Evolutionary conservation across 1,140 invertebrate genomes (phyloP), one percentile per base, ranked within the genome.

Genomic region (Heterodera schachtii): DNA sequence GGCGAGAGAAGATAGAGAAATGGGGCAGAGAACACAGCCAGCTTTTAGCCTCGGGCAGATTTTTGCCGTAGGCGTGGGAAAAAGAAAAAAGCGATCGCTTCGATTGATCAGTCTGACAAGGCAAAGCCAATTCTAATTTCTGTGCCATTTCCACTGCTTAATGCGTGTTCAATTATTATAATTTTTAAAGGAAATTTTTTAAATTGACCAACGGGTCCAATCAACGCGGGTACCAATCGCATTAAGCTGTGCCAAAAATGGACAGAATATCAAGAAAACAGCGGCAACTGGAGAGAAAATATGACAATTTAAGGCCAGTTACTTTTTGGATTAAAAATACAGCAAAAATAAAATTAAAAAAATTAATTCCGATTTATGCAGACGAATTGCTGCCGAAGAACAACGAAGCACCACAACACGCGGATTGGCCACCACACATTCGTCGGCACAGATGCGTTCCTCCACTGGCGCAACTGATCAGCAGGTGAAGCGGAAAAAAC

Each of bases 261-360:
- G 75, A 76, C 47, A 43, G 75, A 70, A 70, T 70, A 70, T 64
- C 75, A 8, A 43, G 75, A 11, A 76, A 70, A 70, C 75, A 76
- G 19, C 75, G 75, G 19, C 75, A 76, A 49, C 75, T 76, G 11
- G 75, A 76, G 47, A 41, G 75, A 2, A 76, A 76, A 70, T 76
- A 76, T 19, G 67, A 70, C 19, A 64, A 60, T 76, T 76, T 64
- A 44, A 76, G 75, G 75, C 52, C 3, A 19, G 71, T 52, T 52
- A 11, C 49, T 11, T 52, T 6, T 52, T 52, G 6, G 6, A 8
- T 8, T 8, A 8, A 52, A 52, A 52, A 52, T n/a, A 52, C 49
- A 11, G 6, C 11, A 52, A 52, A 52, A 8, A 52, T 52, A 11
- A 8, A 52, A 52, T 52, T 52, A 52, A 52, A 8, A 52, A 52